Evolutionary conservation across 2,797 vertebrate genomes (phyloP), one percentile per base, ranked within the genome.

Genomic region (Xiphophorus birchmanni): DNA sequence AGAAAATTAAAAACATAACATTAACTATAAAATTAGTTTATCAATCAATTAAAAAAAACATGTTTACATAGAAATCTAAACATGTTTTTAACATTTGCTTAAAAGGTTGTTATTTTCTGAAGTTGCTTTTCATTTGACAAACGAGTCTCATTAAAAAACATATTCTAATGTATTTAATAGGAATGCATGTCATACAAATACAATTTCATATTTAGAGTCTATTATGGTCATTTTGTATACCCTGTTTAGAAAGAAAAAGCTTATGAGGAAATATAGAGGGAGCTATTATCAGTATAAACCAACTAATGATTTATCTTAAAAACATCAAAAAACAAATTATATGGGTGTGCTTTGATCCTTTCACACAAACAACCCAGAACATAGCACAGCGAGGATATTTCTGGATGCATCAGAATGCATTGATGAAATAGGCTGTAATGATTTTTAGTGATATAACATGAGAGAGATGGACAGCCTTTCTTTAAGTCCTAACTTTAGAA

Each of bases 361-460:
- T 37, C 35, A 29, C 37, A 35, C 5, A 17, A 79, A 58, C 60
- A 37, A 54, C 50, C 6, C 58, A 15, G 37, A 63, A 60, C 58
- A 37, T 0, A 56, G 54, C 4, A 58, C 21, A 79, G 63, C 44
- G 47, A 74, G 23, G 26, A 44, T 42, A 40, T 40, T 3, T 44
- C 42, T 56, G 40, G 0, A 18, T 5, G n/a, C 60, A 75, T 74
- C 63, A 77, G 42, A 73, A 63, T 80, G 58, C 76, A 18, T 52
- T 21, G 74, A 21, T 63, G 74, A 80, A 83, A 60, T 44, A 86
- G 80, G 17, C n/a, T 89, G 85, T 86, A 80, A 78, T 17, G 5
- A 77, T 76, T 73, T 78, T 79, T 72, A 75, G 77, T 86, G 89
- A 94, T 87, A 80, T 84, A 86, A 78, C 69, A 80, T 75, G 67